Evolutionary conservation across 2,888 invertebrate genomes (phyloP).

Genomic region (Parnassius orleans): DNA sequence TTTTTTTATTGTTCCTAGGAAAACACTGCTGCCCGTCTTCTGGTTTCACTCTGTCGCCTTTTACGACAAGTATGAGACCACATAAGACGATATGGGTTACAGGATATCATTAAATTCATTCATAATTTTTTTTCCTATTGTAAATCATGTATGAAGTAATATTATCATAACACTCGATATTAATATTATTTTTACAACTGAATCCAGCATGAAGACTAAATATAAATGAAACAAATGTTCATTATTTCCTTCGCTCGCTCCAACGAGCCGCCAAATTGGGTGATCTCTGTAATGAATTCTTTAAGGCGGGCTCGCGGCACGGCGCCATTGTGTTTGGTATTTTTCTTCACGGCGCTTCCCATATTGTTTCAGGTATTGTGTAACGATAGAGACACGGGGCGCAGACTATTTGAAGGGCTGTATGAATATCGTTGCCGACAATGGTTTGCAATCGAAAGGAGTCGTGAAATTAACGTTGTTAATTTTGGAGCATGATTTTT

Average conservation of each 20-base stretch:
- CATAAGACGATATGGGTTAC: too few species aligned
- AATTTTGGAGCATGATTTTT: not conserved
- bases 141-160: too few species aligned
- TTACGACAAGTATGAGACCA: too few species aligned
- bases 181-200: too few species aligned
- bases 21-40: too few species aligned
- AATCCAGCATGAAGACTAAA: not conserved
- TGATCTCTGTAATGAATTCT: slow-evolving; percentile 16
- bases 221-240: slow-evolving; percentile 5
- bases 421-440: not conserved
- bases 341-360: not conserved
- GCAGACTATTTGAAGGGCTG: not conserved
- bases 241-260: slow-evolving; percentile 16
- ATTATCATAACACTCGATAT: too few species aligned
- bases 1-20: too few species aligned
- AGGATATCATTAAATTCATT: too few species aligned
- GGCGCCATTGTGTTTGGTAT: not conserved
- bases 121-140: too few species aligned
- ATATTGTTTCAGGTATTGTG: not conserved
- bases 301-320: not conserved
- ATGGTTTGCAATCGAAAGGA: not conserved
- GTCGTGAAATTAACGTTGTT: not conserved
- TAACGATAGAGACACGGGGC: not conserved
- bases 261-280: slow-evolving; percentile 16
- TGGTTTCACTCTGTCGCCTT: too few species aligned